These are phyloP conservation scores for Gadus chalcogrammus DNA, from an alignment of 2,113 vertebrate genomes.

Conservation along the genomic window DNA sequence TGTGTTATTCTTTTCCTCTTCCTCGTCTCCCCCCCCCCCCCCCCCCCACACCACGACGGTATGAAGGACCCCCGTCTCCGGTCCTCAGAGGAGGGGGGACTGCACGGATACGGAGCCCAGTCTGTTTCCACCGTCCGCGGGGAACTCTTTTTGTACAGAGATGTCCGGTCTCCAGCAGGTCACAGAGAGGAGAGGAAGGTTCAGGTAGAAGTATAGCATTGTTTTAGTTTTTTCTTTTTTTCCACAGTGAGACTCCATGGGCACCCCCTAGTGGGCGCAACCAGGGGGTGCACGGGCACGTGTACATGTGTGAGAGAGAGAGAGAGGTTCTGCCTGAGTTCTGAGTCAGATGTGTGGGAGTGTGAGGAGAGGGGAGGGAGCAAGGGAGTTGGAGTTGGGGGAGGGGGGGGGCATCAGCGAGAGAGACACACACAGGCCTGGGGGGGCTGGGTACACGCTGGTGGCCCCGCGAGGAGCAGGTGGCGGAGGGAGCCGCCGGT, in stretches of 20 bases:
- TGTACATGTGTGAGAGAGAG: too few species aligned
- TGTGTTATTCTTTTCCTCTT: conserved; percentile 62
- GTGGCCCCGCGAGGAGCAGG: conserved; percentile 9
- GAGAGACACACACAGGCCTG: background rate
- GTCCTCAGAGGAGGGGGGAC: conserved; percentile 25
- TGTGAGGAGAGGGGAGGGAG: conserved; percentile 28
- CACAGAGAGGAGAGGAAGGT: background rate
- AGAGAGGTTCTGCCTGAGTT: conserved; percentile 51
- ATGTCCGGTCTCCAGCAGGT: too few species aligned
- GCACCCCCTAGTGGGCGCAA: conserved; percentile 50
- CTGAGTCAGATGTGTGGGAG: conserved; percentile 37
- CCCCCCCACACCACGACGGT: background rate
- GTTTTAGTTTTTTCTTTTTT: conserved; percentile 18
- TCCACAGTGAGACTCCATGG: conserved; percentile 59
- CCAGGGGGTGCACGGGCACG: conserved; percentile 20
- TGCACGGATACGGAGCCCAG: conserved; percentile 55
- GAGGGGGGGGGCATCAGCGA: background rate
- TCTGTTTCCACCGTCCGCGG: conserved; percentile 50
- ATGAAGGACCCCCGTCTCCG: background rate
- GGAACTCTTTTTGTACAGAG: too few species aligned
- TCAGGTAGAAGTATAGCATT: background rate
- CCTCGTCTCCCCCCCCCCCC: conserved; percentile 53
- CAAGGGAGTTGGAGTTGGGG: background rate
- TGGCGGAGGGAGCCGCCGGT: background rate
- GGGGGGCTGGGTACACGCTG: conserved; percentile 11